These are phyloP conservation scores for Paramormyrops kingsleyae DNA, from an alignment of 2,113 vertebrate genomes.

Conservation along the genomic window DNA sequence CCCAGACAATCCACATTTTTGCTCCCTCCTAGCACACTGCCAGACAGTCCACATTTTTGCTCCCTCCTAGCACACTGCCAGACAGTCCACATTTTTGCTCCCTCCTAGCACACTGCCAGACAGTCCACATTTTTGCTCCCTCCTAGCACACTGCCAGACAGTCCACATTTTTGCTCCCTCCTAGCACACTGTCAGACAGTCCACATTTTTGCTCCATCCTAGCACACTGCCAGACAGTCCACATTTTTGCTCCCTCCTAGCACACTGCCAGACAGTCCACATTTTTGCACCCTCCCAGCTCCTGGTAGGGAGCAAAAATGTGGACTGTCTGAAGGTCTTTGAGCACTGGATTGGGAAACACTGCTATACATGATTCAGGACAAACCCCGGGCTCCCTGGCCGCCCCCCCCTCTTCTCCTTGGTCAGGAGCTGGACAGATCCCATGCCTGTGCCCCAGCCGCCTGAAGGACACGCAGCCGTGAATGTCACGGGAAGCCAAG, in stretches of 20 bases:
- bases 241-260: too few relatives aligned
- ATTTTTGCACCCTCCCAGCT: neutral
- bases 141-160: neutral
- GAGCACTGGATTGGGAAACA: neutral
- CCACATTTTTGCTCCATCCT: neutral
- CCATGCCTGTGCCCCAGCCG: neutral
- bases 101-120: neutral
- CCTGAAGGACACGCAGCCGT: slow-evolving; percentile 6
- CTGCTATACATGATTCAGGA: neutral
- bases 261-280: too few relatives aligned
- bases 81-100: neutral
- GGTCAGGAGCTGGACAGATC: slow-evolving; percentile 5
- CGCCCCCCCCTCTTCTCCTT: neutral
- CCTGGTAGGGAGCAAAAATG: neutral
- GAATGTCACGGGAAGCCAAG: slow-evolving; percentile 14
- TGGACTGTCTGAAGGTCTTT: neutral
- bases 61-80: too few relatives aligned
- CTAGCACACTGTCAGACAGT: neutral
- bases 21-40: too few relatives aligned
- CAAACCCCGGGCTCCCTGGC: neutral
- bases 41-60: too few relatives aligned
- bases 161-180: too few relatives aligned
- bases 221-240: too few relatives aligned
- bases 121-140: neutral
- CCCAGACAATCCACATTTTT: too few relatives aligned